Evolutionary conservation across 2,797 vertebrate genomes (phyloP), one percentile per base, ranked within the genome.

Genomic region (Myotis daubentonii): DNA sequence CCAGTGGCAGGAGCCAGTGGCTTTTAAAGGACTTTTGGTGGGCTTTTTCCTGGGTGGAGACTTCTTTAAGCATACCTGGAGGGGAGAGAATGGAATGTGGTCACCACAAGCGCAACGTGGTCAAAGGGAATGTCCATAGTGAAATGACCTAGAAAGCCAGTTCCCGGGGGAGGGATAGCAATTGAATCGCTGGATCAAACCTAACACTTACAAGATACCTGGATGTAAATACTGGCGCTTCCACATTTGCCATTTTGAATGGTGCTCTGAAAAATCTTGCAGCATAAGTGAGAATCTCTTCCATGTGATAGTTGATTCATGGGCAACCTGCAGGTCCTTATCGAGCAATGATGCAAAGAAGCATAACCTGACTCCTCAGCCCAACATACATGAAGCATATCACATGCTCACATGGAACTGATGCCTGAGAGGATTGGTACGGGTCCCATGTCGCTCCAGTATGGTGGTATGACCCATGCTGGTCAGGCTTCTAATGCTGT

Each of bases 361-460:
- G 1, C 10, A 19, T 33, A n/a, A 38, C 3, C 4, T n/a, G 49
- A 44, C 16, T 30, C 23, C 10, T n/a, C 9, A 28, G 6, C 3
- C 41, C 23, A 74, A 6, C 3, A 8, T 38, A 47, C 0, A 0
- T 16, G 36, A 90, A 36, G 16, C 60, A 28, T 2, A 13, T 60
- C 15, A 23, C 0, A 6, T 20, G 11, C 7, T 57, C 15, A 8
- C 2, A 4, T 22, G 23, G 3, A 57, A 28, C 2, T 28, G 3
- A 8, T 10, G 1, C 7, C 44, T 57, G 17, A 30, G 60, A 23
- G 11, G 2, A 25, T 38, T n/a, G 6, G 2, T 2, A 10, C 11
- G 33, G 8, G 10, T 55, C 4, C 19, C 10, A 8, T n/a, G 20
- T 25, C 16, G 2, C 6, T n/a, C 15, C 3, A 0, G 19, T 13